Evolutionary conservation across 2,888 invertebrate genomes (phyloP), one percentile per base, ranked within the genome.

Genomic region (Drosophila parthenogenetica): DNA sequence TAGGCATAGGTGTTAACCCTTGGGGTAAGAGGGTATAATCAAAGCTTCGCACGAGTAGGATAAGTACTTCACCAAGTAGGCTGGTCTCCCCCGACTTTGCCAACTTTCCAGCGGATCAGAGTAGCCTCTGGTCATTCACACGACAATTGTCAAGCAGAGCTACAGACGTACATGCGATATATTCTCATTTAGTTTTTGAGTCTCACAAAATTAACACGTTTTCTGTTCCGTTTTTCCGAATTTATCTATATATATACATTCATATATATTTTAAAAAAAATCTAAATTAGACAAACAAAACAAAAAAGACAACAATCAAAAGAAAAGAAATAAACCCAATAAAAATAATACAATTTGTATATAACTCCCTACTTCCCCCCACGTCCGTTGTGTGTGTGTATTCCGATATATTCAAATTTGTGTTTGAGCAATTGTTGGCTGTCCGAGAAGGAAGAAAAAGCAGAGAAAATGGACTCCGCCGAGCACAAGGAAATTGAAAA

Each of bases 131-230:
- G 17, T 3, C 22, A 22, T 39, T 25, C 11, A 8, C 8, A 10
- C 0, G 10, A 2, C 43, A 29, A 11, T 46, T 46, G 55, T 39
- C 46, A 55, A 54, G 29, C 39, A 19, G 19, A 54, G 14, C 46
- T 62, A 14, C 13, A 37, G n/a, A n/a, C 14, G 16, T 32, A 55
- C 10, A 13, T 16, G 16, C 13, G 46, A 19, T 0, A 48, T 16
- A 45, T 8, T 29, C 10, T 86, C 80, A 83, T 74, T 88, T 68
- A 73, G 86, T 88, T 79, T 86, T 77, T 69, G 88, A 83, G 88
- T 83, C 88, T 88, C 77, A 66, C 83, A 68, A 83, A 83, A 83
- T 83, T 88, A 86, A 82, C 80, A 77, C 83, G 88, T 87, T 75
- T 72, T 73, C 63, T 87, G 73, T 83, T 69, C 66, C 69, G 86